Percentiles rank a stretch among this genome's conserved stretches.
Evolutionary conservation across 2,797 vertebrate species (phyloP).

Genomic region (Myotis pilosus): DNA sequence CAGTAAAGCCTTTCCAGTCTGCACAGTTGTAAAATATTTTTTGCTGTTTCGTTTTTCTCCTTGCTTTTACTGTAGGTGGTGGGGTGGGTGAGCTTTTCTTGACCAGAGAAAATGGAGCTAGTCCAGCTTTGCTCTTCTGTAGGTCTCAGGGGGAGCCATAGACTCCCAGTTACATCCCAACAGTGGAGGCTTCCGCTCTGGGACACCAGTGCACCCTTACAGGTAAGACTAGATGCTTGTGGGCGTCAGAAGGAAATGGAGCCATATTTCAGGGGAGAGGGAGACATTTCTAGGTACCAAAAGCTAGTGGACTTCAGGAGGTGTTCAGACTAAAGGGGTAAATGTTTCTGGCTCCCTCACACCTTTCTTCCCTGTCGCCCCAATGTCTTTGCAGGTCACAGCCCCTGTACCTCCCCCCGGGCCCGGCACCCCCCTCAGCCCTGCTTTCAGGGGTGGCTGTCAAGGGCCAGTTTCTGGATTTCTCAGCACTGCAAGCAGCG

Average conservation of each 20-base stretch:
- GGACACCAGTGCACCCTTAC: conserved; percentile 80
- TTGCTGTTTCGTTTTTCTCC: not conserved
- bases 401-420: conserved; percentile 80
- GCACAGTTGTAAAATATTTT: not conserved
- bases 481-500: conserved; percentile 79
- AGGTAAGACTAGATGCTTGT: conserved; percentile 60
- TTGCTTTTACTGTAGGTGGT: not conserved
- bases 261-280: not conserved
- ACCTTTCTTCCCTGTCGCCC: not conserved
- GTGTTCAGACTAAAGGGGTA: not conserved
- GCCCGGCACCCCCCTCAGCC: conserved; percentile 77
- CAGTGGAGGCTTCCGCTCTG: conserved; percentile 77
- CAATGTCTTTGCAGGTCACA: conserved; percentile 76
- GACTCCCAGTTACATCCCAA: conserved; percentile 75
- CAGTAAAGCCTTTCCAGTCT: not conserved
- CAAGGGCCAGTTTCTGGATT: conserved; percentile 84
- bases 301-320: not conserved
- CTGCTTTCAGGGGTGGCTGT: conserved; percentile 82
- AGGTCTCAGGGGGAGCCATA: conserved; percentile 75
- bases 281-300: not conserved
- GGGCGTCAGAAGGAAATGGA: not conserved
- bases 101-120: not conserved
- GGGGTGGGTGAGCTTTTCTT: not conserved
- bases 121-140: not conserved
- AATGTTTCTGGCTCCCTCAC: not conserved